These are phyloP conservation scores for Rhabdophis nuchalis DNA, from an alignment of 2,797 vertebrate genomes.

Conservation along the genomic window DNA sequence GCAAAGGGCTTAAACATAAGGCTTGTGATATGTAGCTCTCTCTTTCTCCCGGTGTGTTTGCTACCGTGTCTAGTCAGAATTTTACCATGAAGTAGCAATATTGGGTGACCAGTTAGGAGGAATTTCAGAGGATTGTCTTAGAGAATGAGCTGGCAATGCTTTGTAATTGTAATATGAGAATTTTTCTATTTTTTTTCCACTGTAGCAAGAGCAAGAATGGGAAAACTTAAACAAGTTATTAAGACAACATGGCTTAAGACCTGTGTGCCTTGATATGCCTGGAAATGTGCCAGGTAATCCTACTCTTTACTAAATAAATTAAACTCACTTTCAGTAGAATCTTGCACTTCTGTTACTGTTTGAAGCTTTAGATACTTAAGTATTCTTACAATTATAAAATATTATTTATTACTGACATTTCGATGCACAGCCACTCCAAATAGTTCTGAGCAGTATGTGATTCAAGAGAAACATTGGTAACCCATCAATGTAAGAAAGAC, in stretches of 20 bases:
- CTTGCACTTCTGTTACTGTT: not conserved
- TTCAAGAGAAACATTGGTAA: not conserved
- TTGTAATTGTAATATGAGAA: not conserved
- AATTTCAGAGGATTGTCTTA: not conserved
- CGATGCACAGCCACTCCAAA: not conserved
- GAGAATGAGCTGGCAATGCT: not conserved
- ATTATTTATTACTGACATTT: not conserved
- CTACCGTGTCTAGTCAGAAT: not conserved
- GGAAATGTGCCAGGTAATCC: conserved; percentile 72
- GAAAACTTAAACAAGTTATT: conserved; percentile 76
- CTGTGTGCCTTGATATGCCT: conserved; percentile 72
- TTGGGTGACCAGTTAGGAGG: not conserved
- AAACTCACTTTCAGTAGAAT: not conserved
- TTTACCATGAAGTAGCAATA: not conserved
- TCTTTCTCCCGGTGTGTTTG: not conserved
- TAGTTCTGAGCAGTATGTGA: not conserved
- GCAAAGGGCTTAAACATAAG: not conserved
- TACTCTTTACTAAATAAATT: not conserved
- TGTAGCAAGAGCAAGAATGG: conserved; percentile 84
- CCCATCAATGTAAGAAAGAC: not conserved
- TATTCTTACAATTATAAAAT: not conserved
- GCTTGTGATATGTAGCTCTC: not conserved
- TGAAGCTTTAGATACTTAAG: not conserved
- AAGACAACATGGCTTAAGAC: conserved; percentile 76
- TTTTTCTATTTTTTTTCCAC: conserved; percentile 8